phyloP scores from a whole-genome alignment of 2,888 invertebrate genomes.

The Drosophila mettleri region DNA sequence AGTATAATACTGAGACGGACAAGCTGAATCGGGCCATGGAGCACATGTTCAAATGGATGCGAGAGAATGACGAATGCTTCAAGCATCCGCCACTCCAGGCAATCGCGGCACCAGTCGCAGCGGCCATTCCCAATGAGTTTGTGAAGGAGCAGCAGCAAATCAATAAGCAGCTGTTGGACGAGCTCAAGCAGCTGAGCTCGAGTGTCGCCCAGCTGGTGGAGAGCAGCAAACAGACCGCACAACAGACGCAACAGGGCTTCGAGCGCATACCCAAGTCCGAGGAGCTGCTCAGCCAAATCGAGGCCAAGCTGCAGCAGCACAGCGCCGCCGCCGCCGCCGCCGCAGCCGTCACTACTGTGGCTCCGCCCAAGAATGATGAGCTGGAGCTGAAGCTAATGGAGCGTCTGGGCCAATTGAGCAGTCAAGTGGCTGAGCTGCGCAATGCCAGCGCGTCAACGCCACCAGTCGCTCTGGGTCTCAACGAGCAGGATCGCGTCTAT shows the following conservation, averaged over 20 bases:
- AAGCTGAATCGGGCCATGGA: conserved; percentile 83
- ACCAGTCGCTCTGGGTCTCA: conserved; percentile 70
- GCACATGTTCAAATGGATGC: conserved; percentile 84
- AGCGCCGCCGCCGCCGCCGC: conserved; percentile 61
- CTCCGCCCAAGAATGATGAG: conserved; percentile 83
- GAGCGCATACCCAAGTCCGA: conserved; percentile 76
- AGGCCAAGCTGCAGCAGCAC: conserved; percentile 81
- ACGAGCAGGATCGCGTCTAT: conserved; percentile 85
- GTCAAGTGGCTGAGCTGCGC: conserved; percentile 82
- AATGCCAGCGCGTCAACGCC: conserved; percentile 69
- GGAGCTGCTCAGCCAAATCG: conserved; percentile 81
- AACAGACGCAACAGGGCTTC: conserved; percentile 77
- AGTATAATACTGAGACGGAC: conserved; percentile 83
- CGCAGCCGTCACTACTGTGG: conserved; percentile 63
- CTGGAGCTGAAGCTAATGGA: conserved; percentile 85
- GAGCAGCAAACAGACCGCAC: conserved; percentile 72
- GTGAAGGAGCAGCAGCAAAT: conserved; percentile 71
- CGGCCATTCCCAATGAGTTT: conserved; percentile 64
- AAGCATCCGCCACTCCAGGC: conserved; percentile 75
- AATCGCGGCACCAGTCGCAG: conserved; percentile 14
- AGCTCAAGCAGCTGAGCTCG: conserved; percentile 73
- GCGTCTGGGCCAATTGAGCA: conserved; percentile 85
- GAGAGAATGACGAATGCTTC: conserved; percentile 83
- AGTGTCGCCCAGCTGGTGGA: conserved; percentile 74
- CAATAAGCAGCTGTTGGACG: conserved; percentile 76